These are phyloP conservation scores for Tragulus kanchil DNA, from an alignment of 2,113 vertebrate genomes.

Conservation along the genomic window DNA sequence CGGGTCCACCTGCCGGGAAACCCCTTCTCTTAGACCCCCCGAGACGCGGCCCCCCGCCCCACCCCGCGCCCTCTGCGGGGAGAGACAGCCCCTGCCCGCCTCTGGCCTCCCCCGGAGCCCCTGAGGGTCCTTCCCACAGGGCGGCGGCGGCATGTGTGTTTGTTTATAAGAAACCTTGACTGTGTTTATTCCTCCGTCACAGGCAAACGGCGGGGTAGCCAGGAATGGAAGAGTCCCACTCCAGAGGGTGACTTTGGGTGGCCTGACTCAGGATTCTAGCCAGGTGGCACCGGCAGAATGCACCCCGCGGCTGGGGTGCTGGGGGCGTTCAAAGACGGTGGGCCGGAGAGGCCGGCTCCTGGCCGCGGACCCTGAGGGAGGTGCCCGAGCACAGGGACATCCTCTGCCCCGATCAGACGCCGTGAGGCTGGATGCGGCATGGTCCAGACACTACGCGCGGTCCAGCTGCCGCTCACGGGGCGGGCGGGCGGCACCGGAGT, in stretches of 20 bases:
- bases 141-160: neutral
- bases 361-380: neutral
- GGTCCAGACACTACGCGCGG: neutral
- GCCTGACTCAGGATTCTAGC: slow-evolving; percentile 1
- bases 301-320: neutral
- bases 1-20: neutral
- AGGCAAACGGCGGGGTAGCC: neutral
- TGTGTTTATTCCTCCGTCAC: neutral
- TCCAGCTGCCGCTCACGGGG: accelerated
- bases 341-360: neutral
- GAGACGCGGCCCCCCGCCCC: too few species aligned
- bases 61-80: neutral
- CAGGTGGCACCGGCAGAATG: neutral
- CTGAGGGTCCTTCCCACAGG: accelerated
- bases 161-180: neutral
- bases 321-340: neutral
- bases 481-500: accelerated
- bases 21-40: neutral
- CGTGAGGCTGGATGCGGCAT: accelerated
- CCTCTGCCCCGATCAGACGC: accelerated
- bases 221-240: neutral
- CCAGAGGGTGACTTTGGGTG: neutral
- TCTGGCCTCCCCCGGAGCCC: neutral
- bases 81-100: neutral
- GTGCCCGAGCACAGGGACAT: too few species aligned